Percentiles rank a stretch among this genome's conserved stretches.
Evolutionary conservation across 2,797 vertebrate genomes (phyloP).

Genomic region (Garrulus glandarius): DNA sequence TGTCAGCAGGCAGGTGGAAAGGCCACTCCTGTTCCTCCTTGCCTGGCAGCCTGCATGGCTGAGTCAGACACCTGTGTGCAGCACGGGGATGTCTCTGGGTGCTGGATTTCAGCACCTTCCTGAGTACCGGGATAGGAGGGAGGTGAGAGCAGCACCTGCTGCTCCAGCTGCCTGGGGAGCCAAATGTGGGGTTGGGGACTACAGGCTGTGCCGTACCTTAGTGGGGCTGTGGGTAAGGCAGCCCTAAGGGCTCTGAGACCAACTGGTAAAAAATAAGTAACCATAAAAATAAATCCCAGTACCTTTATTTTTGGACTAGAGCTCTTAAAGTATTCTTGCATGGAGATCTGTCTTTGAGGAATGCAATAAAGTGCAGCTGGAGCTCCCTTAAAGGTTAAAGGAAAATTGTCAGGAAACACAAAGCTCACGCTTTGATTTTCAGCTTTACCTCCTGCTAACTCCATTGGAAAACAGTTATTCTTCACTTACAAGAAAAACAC

Average conservation of each 20-base stretch:
- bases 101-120: background rate
- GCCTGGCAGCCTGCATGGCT: fast-evolving
- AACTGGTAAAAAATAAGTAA: background rate
- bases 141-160: background rate
- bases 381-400: background rate
- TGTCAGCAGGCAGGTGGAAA: background rate
- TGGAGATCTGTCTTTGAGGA: background rate
- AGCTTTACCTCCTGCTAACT: background rate
- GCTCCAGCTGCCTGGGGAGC: background rate
- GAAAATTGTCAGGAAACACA: slow-evolving; percentile 2
- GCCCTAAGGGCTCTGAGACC: background rate
- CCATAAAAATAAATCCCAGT: background rate
- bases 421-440: background rate
- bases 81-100: background rate
- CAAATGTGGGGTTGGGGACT: fast-evolving
- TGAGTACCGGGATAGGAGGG: fast-evolving
- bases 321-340: background rate
- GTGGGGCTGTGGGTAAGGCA: background rate
- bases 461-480: background rate
- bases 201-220: fast-evolving
- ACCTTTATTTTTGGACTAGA: background rate
- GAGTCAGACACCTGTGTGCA: background rate
- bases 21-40: background rate
- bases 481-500: slow-evolving; percentile 21
- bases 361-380: slow-evolving; percentile 4